Base-by-base conservation (phyloP, 2,113 vertebrate species). In the Mesembrinibis cayennensis region DNA sequence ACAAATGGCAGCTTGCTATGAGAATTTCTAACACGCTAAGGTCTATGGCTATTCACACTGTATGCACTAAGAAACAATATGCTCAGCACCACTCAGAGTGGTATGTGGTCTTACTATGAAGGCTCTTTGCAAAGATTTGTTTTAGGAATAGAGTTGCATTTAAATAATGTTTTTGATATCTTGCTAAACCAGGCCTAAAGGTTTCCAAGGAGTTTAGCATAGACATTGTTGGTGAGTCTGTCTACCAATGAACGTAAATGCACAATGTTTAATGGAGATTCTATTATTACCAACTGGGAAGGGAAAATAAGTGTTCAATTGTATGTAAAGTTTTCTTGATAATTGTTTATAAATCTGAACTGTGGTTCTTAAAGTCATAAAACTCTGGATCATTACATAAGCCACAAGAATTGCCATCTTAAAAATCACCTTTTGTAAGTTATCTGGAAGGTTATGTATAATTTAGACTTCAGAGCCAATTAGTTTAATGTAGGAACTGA, bases 1-100 rank as follows among this genome's bases (percentile, higher is more conserved):
- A 11, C 30, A 42, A 42, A 42, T 0, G 4, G 14, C 50, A 79
- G 32, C 40, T 87, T 83, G 40, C 38, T 23, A 1, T 7, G 27
- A n/a, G 47, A 27, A 8, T 52, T 79, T 71, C 45, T 71, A 29
- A 66, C 30, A 22, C 15, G 25, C 14, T 11, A 10, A 76, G 21
- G 16, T 40, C n/a, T 36, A 3, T 34, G 50, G 14, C 12, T 66
- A 3, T 50, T 87, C 32, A 23, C 52, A 38, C 44, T 4, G 22
- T 7, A 6, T 14, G 23, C 27, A 2, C n/a, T 22, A 29, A 67
- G 52, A 50, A 53, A 3, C 6, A 2, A 8, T 0, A 2, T 44
- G 58, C 78, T 87, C 34, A 27, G 44, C 67, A 70, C 4, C 13
- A 22, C 17, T 11, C 17, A 9, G 52, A 34, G 22, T 13, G 26